Conservation (phyloP, 2,113 vertebrate species). For the Siphamia tubifer region DNA sequence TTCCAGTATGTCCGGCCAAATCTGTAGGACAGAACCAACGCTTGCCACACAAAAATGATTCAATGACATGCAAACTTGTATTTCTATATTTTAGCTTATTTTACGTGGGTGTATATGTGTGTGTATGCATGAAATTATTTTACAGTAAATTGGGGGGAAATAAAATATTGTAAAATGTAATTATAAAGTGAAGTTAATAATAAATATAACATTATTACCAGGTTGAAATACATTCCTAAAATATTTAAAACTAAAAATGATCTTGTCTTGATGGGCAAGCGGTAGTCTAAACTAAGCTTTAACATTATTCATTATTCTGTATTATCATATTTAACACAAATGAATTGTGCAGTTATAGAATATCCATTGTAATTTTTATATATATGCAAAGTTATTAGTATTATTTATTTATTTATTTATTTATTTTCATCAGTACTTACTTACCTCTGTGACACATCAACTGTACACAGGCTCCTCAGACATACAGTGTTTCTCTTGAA, state of each 20-base stretch:
- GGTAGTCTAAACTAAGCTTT: not conserved
- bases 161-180: too few species aligned
- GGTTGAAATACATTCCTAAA: not conserved
- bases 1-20: not conserved
- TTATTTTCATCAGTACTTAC: not conserved
- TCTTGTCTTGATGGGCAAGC: too few species aligned
- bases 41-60: not conserved
- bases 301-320: not conserved
- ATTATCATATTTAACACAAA: not conserved
- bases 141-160: too few species aligned
- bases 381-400: too few species aligned
- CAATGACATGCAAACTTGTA: not conserved
- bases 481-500: not conserved
- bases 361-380: too few species aligned
- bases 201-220: not conserved
- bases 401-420: too few species aligned
- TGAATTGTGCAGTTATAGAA: too few species aligned
- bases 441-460: slow-evolving; percentile 52
- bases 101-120: not conserved
- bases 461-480: not conserved
- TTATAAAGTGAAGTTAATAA: not conserved
- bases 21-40: not conserved
- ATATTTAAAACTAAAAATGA: not conserved
- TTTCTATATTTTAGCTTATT: not conserved
- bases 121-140: not conserved